Evolutionary conservation across 2,797 vertebrate species (phyloP).

Genomic region (Thamnophis elegans): DNA sequence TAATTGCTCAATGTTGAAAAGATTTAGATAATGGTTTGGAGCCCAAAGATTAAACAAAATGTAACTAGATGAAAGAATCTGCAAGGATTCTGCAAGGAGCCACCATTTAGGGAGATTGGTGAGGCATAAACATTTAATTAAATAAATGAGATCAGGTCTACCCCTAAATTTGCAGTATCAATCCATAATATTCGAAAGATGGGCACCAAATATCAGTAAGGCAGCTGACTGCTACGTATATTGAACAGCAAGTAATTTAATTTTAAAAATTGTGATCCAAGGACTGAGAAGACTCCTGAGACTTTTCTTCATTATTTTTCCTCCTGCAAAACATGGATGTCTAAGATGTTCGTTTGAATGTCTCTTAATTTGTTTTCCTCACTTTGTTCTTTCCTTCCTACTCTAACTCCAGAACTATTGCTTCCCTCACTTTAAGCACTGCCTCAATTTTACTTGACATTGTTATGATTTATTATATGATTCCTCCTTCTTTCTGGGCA

Average conservation of each 20-base stretch:
- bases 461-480: not conserved
- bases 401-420: not conserved
- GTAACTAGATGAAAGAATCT: not conserved
- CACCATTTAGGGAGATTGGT: not conserved
- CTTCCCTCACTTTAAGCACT: not conserved
- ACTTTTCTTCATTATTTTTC: not conserved
- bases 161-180: not conserved
- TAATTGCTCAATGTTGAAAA: not conserved
- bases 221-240: not conserved
- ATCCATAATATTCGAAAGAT: not conserved
- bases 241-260: not conserved
- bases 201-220: not conserved
- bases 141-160: not conserved
- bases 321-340: not conserved
- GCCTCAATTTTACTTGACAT: not conserved
- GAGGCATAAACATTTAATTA: not conserved
- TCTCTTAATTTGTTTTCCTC: not conserved
- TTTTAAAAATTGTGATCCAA: not conserved
- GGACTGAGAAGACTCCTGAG: too few relatives aligned
- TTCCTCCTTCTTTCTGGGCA: not conserved
- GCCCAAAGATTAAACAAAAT: not conserved
- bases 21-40: not conserved
- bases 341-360: not conserved
- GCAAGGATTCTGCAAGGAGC: not conserved
- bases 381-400: not conserved